These are phyloP conservation scores for Pseudococcus longispinus DNA, from an alignment of 2,888 invertebrate genomes.

Conservation along the genomic window DNA sequence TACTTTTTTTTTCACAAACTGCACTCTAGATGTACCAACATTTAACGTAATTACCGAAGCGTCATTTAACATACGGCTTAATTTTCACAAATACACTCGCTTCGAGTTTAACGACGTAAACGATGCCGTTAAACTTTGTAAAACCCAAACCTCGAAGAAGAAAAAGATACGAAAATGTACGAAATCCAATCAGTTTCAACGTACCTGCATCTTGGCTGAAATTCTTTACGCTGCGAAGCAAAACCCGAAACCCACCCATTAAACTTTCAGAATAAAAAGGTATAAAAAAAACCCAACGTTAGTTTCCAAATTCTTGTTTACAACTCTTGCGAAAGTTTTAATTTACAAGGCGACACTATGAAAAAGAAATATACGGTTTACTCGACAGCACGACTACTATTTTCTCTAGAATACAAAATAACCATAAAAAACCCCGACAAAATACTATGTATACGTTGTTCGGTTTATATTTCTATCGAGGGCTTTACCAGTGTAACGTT, in stretches of 20 bases:
- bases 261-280: constrained; percentile 12
- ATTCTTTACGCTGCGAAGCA: background rate
- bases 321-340: constrained; percentile 26
- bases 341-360: constrained; percentile 22
- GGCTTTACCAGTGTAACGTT: background rate
- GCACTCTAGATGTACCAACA: background rate
- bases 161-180: background rate
- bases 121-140: background rate
- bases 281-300: background rate
- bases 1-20: background rate
- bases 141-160: background rate
- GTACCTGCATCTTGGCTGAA: background rate
- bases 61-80: background rate
- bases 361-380: constrained; percentile 14
- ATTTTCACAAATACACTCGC: background rate
- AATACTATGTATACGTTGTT: background rate
- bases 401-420: constrained; percentile 31
- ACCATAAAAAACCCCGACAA: background rate
- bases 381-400: background rate
- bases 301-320: constrained; percentile 22
- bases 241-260: background rate
- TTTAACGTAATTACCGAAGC: background rate
- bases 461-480: constrained; percentile 10
- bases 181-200: background rate
- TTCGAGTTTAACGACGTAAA: background rate